A percentile compares a stretch with the other conserved stretches of the same genome.
Evolutionary conservation across 2,888 invertebrate genomes (phyloP).

Genomic region (Melieria picta): DNA sequence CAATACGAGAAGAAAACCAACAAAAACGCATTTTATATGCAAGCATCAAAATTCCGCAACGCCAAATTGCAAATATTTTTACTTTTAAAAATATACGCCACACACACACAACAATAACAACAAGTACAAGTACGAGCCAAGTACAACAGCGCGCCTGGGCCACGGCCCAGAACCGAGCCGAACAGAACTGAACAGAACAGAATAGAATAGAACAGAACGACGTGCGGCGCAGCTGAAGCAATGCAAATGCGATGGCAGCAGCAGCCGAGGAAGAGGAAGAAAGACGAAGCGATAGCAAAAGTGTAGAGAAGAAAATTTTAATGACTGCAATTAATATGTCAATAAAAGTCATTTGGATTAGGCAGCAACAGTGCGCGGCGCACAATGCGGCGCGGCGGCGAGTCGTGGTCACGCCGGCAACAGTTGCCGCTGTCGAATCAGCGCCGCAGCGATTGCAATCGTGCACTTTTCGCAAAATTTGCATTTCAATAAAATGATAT

Average conservation of each 20-base stretch:
- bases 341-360: constrained; percentile 60
- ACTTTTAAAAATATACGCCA: constrained; percentile 11
- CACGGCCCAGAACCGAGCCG: not conserved
- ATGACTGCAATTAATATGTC: constrained; percentile 61
- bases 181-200: not conserved
- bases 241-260: not conserved
- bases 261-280: not conserved
- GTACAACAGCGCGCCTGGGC: not conserved
- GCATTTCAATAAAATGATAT: not conserved
- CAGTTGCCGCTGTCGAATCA: not conserved
- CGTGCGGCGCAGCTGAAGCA: not conserved
- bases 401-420: no score
- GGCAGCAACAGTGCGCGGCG: constrained; percentile 8
- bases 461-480: no score
- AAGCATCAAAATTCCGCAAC: not conserved
- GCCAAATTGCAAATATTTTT: constrained; percentile 16
- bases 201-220: not conserved
- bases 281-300: not conserved
- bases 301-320: constrained; percentile 26
- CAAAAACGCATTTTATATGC: no score
- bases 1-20: no score
- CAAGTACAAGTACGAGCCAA: not conserved
- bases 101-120: not conserved
- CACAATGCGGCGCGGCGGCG: not conserved
- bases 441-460: not conserved